Percentiles rank a stretch among this genome's conserved stretches.
These are phyloP conservation scores for Eurystomus glaucurus DNA, from an alignment of 2,797 vertebrate species.

Conservation along the genomic window DNA sequence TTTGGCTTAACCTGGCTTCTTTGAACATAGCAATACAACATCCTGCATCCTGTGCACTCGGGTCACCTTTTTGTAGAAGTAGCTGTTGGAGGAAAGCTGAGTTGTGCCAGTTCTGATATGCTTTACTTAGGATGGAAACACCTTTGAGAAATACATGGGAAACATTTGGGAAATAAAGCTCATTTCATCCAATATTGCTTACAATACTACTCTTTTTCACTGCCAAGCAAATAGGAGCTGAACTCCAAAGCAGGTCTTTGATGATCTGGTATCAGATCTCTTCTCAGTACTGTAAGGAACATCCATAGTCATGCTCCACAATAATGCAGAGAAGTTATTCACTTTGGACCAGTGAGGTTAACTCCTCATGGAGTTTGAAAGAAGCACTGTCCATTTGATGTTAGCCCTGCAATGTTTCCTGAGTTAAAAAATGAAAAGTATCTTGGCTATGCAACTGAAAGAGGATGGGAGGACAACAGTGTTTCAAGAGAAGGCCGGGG, in stretches of 20 bases:
- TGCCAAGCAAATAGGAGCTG: background rate
- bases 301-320: background rate
- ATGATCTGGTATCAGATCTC: background rate
- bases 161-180: background rate
- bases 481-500: background rate
- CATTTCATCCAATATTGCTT: background rate
- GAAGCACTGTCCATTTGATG: slow-evolving; percentile 30
- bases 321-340: background rate
- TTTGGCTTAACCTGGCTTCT: background rate
- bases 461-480: slow-evolving; percentile 1
- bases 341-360: background rate
- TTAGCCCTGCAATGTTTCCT: slow-evolving; percentile 46
- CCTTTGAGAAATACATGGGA: background rate
- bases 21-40: background rate
- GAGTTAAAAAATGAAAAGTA: slow-evolving; percentile 57
- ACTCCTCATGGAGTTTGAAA: slow-evolving; percentile 6
- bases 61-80: background rate
- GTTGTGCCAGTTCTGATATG: background rate
- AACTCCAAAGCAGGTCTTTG: background rate
- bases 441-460: slow-evolving; percentile 50
- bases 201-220: background rate
- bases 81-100: background rate
- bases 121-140: background rate
- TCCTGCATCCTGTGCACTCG: background rate
- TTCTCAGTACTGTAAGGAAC: background rate